Percentiles rank a stretch among this genome's conserved stretches.
These are phyloP conservation scores for Ceratosolen solmsi DNA, from an alignment of 1,140 invertebrate species.

Conservation along the genomic window DNA sequence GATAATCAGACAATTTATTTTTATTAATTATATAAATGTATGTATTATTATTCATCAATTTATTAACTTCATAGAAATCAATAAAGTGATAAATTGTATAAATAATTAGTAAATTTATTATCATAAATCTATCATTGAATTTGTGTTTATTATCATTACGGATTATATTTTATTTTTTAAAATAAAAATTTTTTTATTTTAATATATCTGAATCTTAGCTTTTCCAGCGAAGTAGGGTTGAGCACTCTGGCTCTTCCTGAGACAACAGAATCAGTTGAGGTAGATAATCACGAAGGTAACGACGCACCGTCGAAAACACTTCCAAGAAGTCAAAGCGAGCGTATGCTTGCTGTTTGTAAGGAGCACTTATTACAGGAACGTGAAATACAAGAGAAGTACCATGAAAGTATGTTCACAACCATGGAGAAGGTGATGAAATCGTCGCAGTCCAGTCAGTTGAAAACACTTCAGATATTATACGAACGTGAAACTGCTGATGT, in stretches of 20 bases:
- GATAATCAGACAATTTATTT: slow-evolving; percentile 1
- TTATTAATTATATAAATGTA: background rate
- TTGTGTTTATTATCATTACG: background rate
- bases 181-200: background rate
- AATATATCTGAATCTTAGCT: slow-evolving; percentile 57
- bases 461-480: slow-evolving; percentile 77
- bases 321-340: slow-evolving; percentile 80
- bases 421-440: slow-evolving; percentile 86
- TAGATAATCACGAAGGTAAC: slow-evolving; percentile 70
- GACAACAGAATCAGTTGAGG: slow-evolving; percentile 67
- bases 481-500: slow-evolving; percentile 88
- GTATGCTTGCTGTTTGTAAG: slow-evolving; percentile 78
- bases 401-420: slow-evolving; percentile 82
- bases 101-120: too few species aligned
- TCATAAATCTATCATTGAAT: too few species aligned
- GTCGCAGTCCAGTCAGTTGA: slow-evolving; percentile 86
- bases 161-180: background rate
- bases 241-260: slow-evolving; percentile 64
- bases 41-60: too few species aligned
- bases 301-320: slow-evolving; percentile 64
- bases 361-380: slow-evolving; percentile 85
- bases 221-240: slow-evolving; percentile 62
- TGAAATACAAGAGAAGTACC: slow-evolving; percentile 88
- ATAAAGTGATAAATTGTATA: too few species aligned
- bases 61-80: too few species aligned